phyloP scores from a whole-genome alignment of 2,888 invertebrate species.

The Microlaimidae sp. region DNA sequence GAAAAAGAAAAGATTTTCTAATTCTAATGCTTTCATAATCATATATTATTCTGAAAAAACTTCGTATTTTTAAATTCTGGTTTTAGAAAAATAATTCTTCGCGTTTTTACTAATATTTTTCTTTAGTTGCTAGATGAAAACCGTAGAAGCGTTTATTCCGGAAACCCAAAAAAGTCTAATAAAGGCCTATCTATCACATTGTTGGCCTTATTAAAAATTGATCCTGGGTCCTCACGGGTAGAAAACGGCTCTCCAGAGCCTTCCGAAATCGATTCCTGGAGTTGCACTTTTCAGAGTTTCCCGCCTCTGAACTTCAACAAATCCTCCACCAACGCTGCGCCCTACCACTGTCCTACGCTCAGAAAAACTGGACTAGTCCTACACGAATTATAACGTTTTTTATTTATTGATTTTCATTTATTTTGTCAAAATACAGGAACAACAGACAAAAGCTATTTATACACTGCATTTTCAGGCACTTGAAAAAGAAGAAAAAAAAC shows the following conservation, averaged over 20 bases:
- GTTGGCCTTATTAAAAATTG: conserved; percentile 99
- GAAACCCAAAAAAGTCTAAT: conserved; percentile 86
- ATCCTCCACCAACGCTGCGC: conserved; percentile 74
- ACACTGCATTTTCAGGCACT: too few species aligned
- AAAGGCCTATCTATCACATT: conserved; percentile 86
- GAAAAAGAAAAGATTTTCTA: too few species aligned
- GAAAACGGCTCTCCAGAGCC: conserved; percentile 81
- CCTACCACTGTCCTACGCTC: conserved; percentile 67
- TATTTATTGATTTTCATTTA: too few species aligned
- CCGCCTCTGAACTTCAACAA: conserved; percentile 61
- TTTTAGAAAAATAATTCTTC: too few species aligned
- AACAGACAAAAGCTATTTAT: too few species aligned
- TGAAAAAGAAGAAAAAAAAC: too few species aligned
- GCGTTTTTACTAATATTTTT: not conserved
- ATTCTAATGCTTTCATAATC: too few species aligned
- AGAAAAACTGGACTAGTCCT: too few species aligned
- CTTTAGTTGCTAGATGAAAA: conserved; percentile 70
- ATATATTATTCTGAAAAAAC: too few species aligned
- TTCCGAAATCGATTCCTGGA: conserved; percentile 95
- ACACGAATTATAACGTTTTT: too few species aligned
- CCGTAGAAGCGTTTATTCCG: conserved; percentile 84
- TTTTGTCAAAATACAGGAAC: too few species aligned
- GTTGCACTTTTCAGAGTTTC: conserved; percentile 87
- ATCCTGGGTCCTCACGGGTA: conserved; percentile 72
- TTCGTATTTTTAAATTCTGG: too few species aligned